Conservation (phyloP, 2,113 vertebrate genomes). For the Chaetorhynchus papuensis region DNA sequence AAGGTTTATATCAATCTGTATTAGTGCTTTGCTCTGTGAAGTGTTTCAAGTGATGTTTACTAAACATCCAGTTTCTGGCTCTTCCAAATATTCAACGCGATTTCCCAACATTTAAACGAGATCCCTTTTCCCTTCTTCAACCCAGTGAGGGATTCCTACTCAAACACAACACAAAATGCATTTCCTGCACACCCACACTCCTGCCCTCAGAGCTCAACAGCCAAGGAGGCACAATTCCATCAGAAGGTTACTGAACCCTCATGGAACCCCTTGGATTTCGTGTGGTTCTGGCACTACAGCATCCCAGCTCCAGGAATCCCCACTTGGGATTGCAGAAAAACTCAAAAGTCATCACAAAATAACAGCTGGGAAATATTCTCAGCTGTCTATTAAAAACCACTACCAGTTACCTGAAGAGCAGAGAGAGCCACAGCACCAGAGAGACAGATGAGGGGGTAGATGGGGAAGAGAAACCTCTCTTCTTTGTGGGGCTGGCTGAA, state of each 20-base stretch:
- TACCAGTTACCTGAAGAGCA: conserved; percentile 85
- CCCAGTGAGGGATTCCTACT: background rate
- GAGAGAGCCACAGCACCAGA: conserved; percentile 91
- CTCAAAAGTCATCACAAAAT: background rate
- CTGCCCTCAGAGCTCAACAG: background rate
- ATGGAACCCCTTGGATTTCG: background rate
- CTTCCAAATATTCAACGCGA: background rate
- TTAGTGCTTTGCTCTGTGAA: background rate
- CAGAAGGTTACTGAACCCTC: background rate
- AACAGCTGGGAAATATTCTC: background rate
- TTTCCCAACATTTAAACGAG: background rate
- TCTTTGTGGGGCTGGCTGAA: conserved; percentile 95
- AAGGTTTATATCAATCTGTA: background rate
- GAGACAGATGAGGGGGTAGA: conserved; percentile 96
- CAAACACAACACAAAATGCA: background rate
- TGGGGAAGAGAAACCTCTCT: conserved; percentile 94
- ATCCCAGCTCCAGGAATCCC: background rate
- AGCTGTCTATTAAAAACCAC: background rate
- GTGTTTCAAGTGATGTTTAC: background rate
- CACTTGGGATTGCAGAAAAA: background rate
- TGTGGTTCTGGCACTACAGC: background rate
- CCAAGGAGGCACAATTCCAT: background rate
- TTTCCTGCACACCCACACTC: background rate
- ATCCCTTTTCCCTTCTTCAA: background rate
- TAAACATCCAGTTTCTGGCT: background rate